Conservation (phyloP, 2,113 vertebrate genomes). For the Capreolus pygargus region DNA sequence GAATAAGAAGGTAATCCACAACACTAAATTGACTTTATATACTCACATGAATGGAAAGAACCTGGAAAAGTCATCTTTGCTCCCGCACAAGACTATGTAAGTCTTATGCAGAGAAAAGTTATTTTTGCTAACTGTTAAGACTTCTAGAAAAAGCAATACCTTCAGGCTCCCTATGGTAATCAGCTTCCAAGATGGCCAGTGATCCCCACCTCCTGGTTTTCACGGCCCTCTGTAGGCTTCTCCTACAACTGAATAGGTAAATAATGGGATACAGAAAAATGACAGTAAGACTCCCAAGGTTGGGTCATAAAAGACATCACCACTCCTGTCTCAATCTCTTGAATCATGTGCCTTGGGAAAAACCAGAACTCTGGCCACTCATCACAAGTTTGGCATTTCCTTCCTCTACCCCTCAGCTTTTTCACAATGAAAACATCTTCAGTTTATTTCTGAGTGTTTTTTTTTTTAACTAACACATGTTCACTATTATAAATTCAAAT, state of each 20-base stretch:
- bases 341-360: not conserved
- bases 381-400: not conserved
- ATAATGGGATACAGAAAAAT: not conserved
- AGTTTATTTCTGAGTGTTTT: not conserved
- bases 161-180: not conserved
- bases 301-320: not conserved
- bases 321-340: not conserved
- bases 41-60: not conserved
- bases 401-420: not conserved
- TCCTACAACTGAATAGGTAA: not conserved
- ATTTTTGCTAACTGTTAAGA: not conserved
- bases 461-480: not conserved
- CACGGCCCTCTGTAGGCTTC: not conserved
- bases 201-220: not conserved
- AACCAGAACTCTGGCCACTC: not conserved
- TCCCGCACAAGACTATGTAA: not conserved
- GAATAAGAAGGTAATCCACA: not conserved
- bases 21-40: not conserved
- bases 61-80: not conserved
- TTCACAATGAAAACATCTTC: not conserved
- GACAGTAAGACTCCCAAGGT: not conserved
- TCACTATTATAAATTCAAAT: slow-evolving; percentile 21
- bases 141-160: not conserved
- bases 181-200: not conserved
- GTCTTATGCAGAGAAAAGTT: not conserved